phyloP scores from a whole-genome alignment of 1,140 invertebrate genomes.

The Whitmania pigra region DNA sequence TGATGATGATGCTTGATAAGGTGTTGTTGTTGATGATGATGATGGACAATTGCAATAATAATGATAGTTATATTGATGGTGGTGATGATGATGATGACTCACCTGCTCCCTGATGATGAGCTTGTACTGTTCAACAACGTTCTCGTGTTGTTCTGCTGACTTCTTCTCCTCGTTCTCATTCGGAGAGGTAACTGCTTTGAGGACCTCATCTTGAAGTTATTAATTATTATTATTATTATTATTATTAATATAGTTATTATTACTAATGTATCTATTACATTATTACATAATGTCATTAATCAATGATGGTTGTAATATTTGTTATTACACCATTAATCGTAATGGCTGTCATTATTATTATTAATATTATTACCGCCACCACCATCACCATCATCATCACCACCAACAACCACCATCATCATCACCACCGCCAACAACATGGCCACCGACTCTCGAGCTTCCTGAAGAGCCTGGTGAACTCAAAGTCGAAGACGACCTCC shows the following conservation, averaged over 20 bases:
- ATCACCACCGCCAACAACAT: neutral
- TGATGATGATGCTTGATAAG: too few species aligned
- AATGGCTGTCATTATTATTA: neutral
- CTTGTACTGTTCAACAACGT: constrained; percentile 57
- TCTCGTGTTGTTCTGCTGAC: constrained; percentile 39
- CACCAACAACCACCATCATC: neutral
- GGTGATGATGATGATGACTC: neutral
- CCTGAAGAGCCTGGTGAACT: constrained; percentile 73
- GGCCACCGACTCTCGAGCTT: constrained; percentile 37
- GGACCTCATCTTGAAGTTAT: constrained; percentile 35
- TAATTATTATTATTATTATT: neutral
- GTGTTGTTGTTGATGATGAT: too few species aligned
- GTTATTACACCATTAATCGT: too few species aligned
- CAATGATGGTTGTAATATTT: too few species aligned
- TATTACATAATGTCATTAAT: too few species aligned
- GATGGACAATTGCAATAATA: neutral
- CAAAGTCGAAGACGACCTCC: constrained; percentile 81
- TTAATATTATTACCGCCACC: neutral
- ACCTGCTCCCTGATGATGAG: constrained; percentile 73
- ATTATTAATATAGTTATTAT: too few species aligned
- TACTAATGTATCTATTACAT: too few species aligned
- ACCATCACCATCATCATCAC: neutral
- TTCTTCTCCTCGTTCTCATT: constrained; percentile 30
- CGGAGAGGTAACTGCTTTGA: constrained; percentile 48
- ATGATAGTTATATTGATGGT: neutral